Percentiles rank a stretch among this genome's conserved stretches.
These are phyloP conservation scores for Nephrotoma guestfalica DNA, from an alignment of 2,888 invertebrate species.

Conservation along the genomic window DNA sequence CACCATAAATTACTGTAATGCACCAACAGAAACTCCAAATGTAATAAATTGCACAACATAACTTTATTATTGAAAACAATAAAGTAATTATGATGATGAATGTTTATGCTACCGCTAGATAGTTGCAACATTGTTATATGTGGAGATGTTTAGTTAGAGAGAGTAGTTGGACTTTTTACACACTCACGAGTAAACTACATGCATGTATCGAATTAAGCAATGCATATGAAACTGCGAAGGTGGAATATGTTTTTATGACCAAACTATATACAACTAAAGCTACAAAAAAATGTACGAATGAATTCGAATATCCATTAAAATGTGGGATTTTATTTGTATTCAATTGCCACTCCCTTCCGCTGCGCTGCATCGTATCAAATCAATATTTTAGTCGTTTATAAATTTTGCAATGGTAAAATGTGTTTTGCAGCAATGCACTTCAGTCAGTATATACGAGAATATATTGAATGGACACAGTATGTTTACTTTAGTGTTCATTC, in stretches of 20 bases:
- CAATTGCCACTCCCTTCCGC: neutral
- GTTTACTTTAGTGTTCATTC: neutral
- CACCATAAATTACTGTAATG: neutral
- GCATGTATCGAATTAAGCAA: neutral
- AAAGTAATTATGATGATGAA: neutral
- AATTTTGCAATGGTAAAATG: neutral
- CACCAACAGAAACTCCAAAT: neutral
- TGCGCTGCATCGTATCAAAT: neutral
- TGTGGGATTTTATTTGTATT: neutral
- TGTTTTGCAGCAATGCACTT: neutral
- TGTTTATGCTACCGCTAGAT: neutral
- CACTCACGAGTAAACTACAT: neutral
- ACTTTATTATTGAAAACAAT: neutral
- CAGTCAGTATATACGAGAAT: neutral
- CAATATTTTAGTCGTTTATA: neutral
- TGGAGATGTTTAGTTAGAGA: neutral
- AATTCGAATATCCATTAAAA: neutral
- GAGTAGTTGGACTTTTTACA: neutral
- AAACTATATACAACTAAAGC: neutral
- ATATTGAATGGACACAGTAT: neutral
- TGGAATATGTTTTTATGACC: neutral
- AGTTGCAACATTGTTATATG: neutral
- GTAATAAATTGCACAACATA: neutral
- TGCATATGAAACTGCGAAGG: neutral
- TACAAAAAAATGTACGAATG: neutral